Base-by-base conservation (phyloP, 2,113 vertebrate genomes). In the Pterophyllum scalare region DNA sequence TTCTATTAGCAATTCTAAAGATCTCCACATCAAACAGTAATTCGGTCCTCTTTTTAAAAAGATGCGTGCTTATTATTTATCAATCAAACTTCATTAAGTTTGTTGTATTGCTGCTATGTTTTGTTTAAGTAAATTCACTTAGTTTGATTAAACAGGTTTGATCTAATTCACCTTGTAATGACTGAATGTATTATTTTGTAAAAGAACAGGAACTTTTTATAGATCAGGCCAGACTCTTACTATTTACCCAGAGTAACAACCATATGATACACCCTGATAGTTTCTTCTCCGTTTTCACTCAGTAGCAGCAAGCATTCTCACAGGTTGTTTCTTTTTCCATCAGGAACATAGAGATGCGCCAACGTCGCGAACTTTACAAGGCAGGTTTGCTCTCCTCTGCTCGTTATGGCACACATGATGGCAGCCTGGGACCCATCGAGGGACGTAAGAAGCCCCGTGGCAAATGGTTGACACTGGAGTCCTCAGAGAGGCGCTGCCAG, bases 321-420 rank as follows among this genome's bases (percentile, higher is more conserved):
- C 35, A n/a, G n/a, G 31, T 49, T 28, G 11, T 40, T 67, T 67
- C 3, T 77, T 20, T 22, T 33, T 67, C 43, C 38, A 54, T 64
- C 85, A 99, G 98, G 98, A 98, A 99, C 94, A 97, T 97, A 84
- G 98, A 99, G 96, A 96, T 99, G 95, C 96, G 94, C 91, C 98
- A 99, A 94, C 97, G 98, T 90, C 96, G 94, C 95, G 97, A 99
- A 93, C 97, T 99, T 74, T 98, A 96, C 7, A 96, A 98, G 89
- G 98, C 98, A 0, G 98, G 98, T 80, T 96, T 99, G 81, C 97
- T 96, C 78, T 99, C 97, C 40, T 98, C 98, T 0, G 98, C 98
- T 1, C 98, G 98, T 93, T 99, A 99, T 0, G 98, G 98, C 88
- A 97, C 97, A 88, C 98, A 98, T 0, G 98, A 99, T 75, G 93